Conservation (phyloP, 2,888 invertebrate genomes). For the Cephus pygmeus region DNA sequence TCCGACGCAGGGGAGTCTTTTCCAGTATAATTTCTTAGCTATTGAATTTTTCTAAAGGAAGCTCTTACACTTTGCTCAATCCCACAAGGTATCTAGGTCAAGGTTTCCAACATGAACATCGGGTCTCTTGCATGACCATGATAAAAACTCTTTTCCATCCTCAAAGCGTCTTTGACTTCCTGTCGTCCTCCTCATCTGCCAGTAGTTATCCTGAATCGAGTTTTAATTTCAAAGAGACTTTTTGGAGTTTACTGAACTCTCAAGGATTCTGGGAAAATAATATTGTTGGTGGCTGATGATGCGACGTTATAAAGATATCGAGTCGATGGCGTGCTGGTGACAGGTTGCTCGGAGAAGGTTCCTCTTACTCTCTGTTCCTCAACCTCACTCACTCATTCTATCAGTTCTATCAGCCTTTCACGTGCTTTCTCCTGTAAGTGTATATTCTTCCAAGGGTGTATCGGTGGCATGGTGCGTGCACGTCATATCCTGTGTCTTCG, state of each 20-base stretch:
- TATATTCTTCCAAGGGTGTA: neutral
- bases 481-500: conserved; percentile 11
- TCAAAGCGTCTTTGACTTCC: neutral
- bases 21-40: conserved; percentile 54
- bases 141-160: neutral
- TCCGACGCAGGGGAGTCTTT: conserved; percentile 39
- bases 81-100: conserved; percentile 38
- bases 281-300: conserved; percentile 45
- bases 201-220: neutral
- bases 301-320: conserved; percentile 57
- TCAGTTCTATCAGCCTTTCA: conserved; percentile 19
- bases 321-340: conserved; percentile 52
- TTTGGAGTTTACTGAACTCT: neutral
- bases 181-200: neutral
- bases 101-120: conserved; percentile 24
- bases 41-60: conserved; percentile 44
- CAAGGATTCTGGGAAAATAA: conserved; percentile 43
- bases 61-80: conserved; percentile 17
- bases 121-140: neutral
- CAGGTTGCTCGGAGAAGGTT: conserved; percentile 44
- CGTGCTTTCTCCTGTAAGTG: conserved; percentile 7
- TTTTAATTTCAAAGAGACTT: neutral
- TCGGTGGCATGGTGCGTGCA: neutral
- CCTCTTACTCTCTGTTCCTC: conserved; percentile 20
- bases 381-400: conserved; percentile 6